phyloP scores from a whole-genome alignment of 2,113 vertebrate genomes.

The Cervus canadensis region DNA sequence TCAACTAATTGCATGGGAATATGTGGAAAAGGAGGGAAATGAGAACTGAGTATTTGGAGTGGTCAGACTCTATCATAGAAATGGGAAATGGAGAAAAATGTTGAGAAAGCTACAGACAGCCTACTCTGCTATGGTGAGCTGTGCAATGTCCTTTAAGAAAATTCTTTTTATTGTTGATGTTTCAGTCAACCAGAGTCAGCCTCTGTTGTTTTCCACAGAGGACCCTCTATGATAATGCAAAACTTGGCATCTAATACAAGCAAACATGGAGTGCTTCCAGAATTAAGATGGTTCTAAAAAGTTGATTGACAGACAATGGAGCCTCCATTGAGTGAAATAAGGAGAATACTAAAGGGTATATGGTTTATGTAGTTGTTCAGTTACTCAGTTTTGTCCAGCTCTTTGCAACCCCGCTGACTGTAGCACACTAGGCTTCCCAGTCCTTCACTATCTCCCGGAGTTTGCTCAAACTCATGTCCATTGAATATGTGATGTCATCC shows the following conservation, averaged over 20 bases:
- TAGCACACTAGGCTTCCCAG: not conserved
- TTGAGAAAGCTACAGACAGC: not conserved
- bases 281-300: not conserved
- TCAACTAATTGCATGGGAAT: not conserved
- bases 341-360: not conserved
- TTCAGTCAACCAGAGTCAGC: not conserved
- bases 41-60: not conserved
- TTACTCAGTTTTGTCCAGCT: not conserved
- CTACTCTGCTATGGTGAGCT: not conserved
- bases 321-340: not conserved
- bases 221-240: not conserved
- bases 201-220: not conserved
- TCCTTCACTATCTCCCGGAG: not conserved
- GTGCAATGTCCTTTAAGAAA: not conserved
- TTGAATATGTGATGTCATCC: not conserved
- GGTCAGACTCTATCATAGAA: not conserved
- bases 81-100: not conserved
- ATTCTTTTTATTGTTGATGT: not conserved
- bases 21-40: not conserved
- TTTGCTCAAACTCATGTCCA: not conserved
- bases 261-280: not conserved
- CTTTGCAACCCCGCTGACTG: rapidly evolving
- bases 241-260: not conserved
- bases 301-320: not conserved
- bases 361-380: not conserved